Evolutionary conservation across 2,888 invertebrate genomes (phyloP).

Genomic region (Leptopilina syphax): DNA sequence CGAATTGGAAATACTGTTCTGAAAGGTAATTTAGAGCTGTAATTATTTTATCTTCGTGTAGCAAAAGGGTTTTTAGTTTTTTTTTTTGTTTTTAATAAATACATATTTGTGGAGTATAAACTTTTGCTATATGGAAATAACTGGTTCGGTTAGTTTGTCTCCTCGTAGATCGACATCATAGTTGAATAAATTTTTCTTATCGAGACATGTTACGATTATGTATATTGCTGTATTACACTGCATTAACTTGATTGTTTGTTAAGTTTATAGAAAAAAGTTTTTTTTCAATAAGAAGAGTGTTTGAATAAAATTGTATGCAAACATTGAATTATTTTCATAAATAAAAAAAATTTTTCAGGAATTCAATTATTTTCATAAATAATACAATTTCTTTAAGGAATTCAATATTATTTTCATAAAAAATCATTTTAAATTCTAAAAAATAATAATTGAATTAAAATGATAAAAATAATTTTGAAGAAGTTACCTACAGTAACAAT

Average conservation of each 20-base stretch:
- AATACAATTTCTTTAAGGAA: too few species aligned
- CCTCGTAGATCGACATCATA: background rate
- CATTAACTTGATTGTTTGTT: slow-evolving; percentile 14
- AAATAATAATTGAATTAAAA: too few species aligned
- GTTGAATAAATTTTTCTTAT: slow-evolving; percentile 21
- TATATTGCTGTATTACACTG: background rate
- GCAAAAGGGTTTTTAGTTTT: background rate
- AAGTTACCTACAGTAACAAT: too few species aligned
- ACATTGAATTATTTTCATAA: too few species aligned
- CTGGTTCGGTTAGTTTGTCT: slow-evolving; percentile 20
- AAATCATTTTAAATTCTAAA: too few species aligned
- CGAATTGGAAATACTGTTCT: background rate
- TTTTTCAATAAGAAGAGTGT: too few species aligned
- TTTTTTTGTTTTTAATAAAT: background rate
- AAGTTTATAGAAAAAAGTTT: background rate
- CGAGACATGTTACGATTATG: background rate
- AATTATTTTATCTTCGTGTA: background rate
- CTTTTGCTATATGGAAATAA: background rate
- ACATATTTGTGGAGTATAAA: background rate
- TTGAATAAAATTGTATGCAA: too few species aligned
- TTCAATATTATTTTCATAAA: too few species aligned
- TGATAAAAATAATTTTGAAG: too few species aligned
- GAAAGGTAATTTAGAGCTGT: background rate
- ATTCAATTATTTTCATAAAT: too few species aligned
- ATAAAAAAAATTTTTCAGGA: too few species aligned